Conservation (phyloP, 2,797 vertebrate genomes). For the Aphelocoma californica region DNA sequence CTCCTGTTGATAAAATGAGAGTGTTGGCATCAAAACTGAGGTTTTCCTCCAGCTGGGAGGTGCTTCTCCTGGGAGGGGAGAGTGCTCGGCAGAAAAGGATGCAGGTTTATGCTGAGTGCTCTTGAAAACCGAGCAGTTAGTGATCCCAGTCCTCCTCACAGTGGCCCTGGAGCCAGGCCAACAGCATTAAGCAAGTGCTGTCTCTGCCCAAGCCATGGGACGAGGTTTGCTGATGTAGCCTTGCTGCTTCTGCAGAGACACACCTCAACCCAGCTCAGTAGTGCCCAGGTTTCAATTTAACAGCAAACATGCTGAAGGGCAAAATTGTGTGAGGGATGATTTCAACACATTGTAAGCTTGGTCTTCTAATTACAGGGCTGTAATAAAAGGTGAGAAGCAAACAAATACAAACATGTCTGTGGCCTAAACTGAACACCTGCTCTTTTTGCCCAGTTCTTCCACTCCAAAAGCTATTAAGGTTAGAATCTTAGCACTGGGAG, state of each 20-base stretch:
- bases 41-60: neutral
- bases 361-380: neutral
- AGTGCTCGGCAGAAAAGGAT: neutral
- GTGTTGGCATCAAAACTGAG: neutral
- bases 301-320: neutral
- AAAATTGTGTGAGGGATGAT: neutral
- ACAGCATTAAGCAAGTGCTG: neutral
- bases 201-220: neutral
- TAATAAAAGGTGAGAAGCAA: neutral
- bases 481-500: neutral
- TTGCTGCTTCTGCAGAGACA: neutral
- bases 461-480: neutral
- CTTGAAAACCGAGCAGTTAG: neutral
- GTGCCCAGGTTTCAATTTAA: neutral
- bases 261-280: neutral
- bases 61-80: neutral
- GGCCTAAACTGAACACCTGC: neutral
- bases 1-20: neutral
- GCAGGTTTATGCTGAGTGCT: neutral
- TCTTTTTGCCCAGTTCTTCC: neutral
- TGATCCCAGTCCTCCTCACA: neutral
- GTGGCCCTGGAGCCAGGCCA: neutral
- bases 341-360: neutral
- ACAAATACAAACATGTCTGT: neutral
- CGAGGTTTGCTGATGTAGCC: neutral